phyloP scores from a whole-genome alignment of 1,140 invertebrate species.

The Anastatus disparis region DNA sequence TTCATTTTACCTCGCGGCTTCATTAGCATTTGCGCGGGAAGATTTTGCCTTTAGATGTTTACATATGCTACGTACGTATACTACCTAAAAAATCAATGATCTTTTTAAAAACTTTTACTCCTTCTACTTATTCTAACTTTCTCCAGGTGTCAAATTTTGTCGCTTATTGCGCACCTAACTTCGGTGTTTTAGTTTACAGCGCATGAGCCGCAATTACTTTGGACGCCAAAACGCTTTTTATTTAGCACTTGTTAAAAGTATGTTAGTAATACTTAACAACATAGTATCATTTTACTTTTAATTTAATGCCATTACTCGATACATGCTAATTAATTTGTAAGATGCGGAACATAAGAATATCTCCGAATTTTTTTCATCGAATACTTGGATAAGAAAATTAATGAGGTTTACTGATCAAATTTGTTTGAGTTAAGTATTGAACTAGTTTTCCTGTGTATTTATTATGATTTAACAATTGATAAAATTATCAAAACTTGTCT shows the following conservation, averaged over 20 bases:
- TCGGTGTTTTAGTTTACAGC: slow-evolving; percentile 9
- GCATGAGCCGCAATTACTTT: slow-evolving; percentile 25
- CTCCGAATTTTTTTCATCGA: no score
- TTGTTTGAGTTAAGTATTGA: no score
- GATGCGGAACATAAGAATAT: no score
- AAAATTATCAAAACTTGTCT: no score
- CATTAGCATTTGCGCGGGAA: slow-evolving; percentile 37
- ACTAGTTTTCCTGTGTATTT: no score
- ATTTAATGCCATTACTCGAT: background rate
- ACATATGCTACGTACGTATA: no score
- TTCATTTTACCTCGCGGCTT: background rate
- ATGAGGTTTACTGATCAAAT: no score
- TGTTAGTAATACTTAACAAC: slow-evolving; percentile 26
- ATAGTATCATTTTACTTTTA: background rate
- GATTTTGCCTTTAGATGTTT: slow-evolving; percentile 32
- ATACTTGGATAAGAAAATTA: no score
- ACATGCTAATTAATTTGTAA: background rate
- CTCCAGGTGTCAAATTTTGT: background rate
- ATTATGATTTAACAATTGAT: no score
- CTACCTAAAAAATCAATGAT: slow-evolving; percentile 21
- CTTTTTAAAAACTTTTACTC: no score
- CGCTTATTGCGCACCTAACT: background rate
- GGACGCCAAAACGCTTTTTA: slow-evolving; percentile 16
- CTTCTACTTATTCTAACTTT: slow-evolving; percentile 34
- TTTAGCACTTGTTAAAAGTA: background rate